Percentiles rank a stretch among this genome's conserved stretches.
Evolutionary conservation across 2,888 invertebrate species (phyloP).

Genomic region (Chrysotoxum bicinctum): DNA sequence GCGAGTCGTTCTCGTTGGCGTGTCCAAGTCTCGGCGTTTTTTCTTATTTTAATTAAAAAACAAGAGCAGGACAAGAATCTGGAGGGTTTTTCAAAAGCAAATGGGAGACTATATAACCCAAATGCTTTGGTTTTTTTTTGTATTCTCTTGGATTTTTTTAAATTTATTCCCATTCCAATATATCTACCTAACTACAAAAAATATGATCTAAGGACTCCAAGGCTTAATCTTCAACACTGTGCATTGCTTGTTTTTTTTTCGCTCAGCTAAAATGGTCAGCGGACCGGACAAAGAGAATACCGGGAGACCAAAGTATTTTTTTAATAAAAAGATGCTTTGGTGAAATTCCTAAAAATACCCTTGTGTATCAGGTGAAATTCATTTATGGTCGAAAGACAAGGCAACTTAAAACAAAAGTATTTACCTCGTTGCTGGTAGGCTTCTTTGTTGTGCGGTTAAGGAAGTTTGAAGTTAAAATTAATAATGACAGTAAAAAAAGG

Average conservation of each 20-base stretch:
- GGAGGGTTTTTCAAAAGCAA: not conserved
- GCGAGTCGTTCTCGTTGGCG: not conserved
- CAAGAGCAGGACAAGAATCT: constrained; percentile 9
- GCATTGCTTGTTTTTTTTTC: not conserved
- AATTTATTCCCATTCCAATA: constrained; percentile 52
- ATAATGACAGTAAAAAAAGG: no score
- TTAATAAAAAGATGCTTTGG: not conserved
- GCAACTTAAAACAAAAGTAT: not conserved
- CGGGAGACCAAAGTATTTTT: not conserved
- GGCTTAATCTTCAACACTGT: not conserved
- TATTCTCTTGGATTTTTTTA: constrained; percentile 43
- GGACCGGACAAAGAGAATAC: not conserved
- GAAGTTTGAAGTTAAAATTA: not conserved
- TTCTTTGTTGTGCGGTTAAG: not conserved
- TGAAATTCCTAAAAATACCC: not conserved
- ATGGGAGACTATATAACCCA: constrained; percentile 58
- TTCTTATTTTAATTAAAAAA: constrained; percentile 67
- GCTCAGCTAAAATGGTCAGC: not conserved
- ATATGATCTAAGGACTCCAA: not conserved
- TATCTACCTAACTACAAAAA: not conserved
- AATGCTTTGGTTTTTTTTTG: constrained; percentile 42
- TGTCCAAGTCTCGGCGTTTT: constrained; percentile 36
- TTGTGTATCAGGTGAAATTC: constrained; percentile 3
- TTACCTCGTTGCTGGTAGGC: not conserved
- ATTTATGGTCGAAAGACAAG: not conserved